Conservation (phyloP, 2,888 invertebrate genomes). For the Ischnus inquisitorius region DNA sequence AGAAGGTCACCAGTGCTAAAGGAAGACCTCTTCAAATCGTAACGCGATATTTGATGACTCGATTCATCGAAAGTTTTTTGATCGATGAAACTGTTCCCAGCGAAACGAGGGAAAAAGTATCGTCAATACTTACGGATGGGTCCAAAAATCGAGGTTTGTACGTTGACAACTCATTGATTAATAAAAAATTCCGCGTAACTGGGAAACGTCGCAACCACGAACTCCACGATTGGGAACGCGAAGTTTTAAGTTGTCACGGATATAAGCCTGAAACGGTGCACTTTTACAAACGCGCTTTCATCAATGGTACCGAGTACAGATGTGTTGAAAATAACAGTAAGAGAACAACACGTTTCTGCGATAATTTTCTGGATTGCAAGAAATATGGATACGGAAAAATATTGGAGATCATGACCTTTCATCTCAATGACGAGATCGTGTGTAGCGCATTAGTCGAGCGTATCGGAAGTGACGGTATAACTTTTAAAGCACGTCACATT, state of each 20-base stretch:
- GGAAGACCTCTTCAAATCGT: conserved; percentile 40
- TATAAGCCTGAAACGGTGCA: conserved; percentile 3
- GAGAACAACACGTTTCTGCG: neutral
- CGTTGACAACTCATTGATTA: neutral
- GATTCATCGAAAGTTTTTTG: conserved; percentile 30
- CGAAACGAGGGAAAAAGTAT: neutral
- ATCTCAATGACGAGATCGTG: neutral
- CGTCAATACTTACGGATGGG: neutral
- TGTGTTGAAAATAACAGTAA: neutral
- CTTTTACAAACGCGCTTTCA: neutral
- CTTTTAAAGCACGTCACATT: conserved; percentile 1
- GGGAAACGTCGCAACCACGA: neutral
- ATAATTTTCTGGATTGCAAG: neutral
- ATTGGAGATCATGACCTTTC: conserved; percentile 1
- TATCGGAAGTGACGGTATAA: neutral
- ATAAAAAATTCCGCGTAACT: neutral
- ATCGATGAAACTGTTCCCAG: neutral
- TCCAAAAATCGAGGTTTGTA: neutral
- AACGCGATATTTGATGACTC: conserved; percentile 32
- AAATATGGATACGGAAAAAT: neutral
- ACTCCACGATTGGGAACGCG: neutral
- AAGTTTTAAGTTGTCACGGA: neutral
- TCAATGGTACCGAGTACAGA: conserved; percentile 2
- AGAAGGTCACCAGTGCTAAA: conserved; percentile 41
- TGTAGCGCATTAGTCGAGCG: neutral